Conservation (phyloP, 2,113 vertebrate genomes). For the Lycocorax pyrrhopterus region DNA sequence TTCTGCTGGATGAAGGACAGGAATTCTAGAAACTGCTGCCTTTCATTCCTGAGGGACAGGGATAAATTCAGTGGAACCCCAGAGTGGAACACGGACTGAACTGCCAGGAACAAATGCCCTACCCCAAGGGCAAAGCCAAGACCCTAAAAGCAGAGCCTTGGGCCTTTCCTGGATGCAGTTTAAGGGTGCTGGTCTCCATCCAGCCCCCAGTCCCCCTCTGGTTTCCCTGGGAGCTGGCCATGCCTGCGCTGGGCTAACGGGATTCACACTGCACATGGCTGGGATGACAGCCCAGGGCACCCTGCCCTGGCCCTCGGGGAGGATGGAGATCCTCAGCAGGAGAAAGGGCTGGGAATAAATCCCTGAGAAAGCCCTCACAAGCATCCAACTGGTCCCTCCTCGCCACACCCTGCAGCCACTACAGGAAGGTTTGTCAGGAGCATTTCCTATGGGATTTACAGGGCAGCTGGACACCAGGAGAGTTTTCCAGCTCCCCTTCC, state of each 20-base stretch:
- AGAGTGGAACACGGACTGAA: not conserved
- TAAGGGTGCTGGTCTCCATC: not conserved
- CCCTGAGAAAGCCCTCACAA: not conserved
- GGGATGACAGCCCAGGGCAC: conserved; percentile 4
- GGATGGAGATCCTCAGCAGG: not conserved
- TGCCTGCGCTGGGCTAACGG: not conserved
- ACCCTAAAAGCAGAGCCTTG: not conserved
- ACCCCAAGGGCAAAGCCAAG: not conserved
- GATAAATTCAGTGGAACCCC: not conserved
- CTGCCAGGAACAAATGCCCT: not conserved
- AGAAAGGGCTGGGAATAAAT: not conserved
- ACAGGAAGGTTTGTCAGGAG: not conserved
- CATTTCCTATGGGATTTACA: not conserved
- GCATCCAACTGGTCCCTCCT: not conserved
- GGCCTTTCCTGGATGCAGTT: not conserved
- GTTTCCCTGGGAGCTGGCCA: not conserved
- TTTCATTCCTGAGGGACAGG: not conserved
- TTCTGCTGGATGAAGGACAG: not conserved
- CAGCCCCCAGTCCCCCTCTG: conserved; percentile 22
- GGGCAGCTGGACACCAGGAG: not conserved
- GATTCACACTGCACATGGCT: conserved; percentile 7
- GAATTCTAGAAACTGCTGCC: not conserved
- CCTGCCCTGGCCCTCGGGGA: not conserved
- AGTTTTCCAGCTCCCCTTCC: not conserved
- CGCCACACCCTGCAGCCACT: not conserved